Conservation (phyloP, 2,113 vertebrate genomes). For the Bufo bufo region DNA sequence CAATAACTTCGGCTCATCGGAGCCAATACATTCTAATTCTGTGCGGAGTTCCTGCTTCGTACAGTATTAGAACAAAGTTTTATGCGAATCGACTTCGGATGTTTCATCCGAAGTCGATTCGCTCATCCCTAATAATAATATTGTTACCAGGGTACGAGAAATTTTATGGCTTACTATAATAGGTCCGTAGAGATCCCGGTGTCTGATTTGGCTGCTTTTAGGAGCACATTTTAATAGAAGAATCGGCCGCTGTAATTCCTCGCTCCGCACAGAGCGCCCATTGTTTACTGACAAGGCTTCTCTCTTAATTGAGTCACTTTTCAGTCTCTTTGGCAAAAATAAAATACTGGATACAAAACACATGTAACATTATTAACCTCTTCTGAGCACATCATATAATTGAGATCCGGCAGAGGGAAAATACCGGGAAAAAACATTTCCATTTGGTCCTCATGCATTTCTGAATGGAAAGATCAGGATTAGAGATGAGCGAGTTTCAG, state of each 20-base stretch:
- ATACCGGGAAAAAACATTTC: no score
- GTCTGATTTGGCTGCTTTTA: neutral
- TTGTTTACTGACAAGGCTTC: conserved; percentile 28
- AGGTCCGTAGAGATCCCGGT: neutral
- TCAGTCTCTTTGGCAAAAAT: neutral
- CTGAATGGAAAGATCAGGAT: no score
- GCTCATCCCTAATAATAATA: no score
- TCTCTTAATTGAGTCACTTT: conserved; percentile 6
- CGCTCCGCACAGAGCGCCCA: neutral
- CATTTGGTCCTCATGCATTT: no score
- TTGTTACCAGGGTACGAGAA: no score
- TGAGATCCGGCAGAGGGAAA: neutral
- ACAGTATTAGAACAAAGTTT: no score
- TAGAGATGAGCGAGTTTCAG: no score
- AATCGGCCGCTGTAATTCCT: neutral
- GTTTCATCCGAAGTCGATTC: no score
- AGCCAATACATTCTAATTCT: no score
- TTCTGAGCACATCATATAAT: neutral
- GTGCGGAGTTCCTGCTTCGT: no score
- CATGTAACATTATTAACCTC: neutral
- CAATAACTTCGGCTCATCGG: no score
- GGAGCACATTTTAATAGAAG: conserved; percentile 1
- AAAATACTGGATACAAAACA: neutral
- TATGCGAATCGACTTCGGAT: no score
- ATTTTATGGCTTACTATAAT: neutral